Conservation (phyloP, 2,113 vertebrate species). For the Datnioides undecimradiatus region DNA sequence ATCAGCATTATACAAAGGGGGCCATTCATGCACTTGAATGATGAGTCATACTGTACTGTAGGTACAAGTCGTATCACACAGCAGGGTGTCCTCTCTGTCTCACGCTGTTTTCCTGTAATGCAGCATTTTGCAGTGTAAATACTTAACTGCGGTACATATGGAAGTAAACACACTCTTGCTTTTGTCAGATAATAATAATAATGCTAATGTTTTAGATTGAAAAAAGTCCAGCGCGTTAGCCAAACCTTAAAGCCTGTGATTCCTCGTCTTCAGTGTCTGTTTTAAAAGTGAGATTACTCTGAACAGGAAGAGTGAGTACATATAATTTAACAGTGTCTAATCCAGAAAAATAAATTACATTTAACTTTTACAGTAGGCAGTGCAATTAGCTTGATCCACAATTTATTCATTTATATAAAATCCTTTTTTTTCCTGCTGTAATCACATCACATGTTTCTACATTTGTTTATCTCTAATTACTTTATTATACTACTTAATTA, state of each 20-base stretch:
- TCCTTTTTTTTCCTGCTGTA: background rate
- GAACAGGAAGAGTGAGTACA: background rate
- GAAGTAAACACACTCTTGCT: too few relatives aligned
- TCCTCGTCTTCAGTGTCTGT: too few relatives aligned
- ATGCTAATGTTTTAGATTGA: too few relatives aligned
- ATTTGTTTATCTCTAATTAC: background rate
- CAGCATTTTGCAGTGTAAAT: background rate
- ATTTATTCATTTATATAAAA: background rate
- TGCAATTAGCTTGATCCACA: too few relatives aligned
- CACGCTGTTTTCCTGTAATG: background rate
- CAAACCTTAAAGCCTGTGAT: too few relatives aligned
- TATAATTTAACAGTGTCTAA: background rate
- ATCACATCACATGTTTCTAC: background rate
- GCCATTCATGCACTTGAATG: background rate
- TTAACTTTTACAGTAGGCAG: background rate
- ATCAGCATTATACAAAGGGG: slow-evolving; percentile 16
- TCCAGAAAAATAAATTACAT: background rate
- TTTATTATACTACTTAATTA: background rate
- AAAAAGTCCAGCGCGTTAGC: too few relatives aligned
- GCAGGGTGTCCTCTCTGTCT: background rate
- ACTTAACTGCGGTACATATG: too few relatives aligned
- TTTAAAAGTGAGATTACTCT: too few relatives aligned
- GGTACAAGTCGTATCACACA: background rate
- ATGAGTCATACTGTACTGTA: background rate
- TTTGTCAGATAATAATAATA: too few relatives aligned